These are phyloP conservation scores for Notarius lentiginosus DNA, from an alignment of 2,113 vertebrate species.

Conservation along the genomic window DNA sequence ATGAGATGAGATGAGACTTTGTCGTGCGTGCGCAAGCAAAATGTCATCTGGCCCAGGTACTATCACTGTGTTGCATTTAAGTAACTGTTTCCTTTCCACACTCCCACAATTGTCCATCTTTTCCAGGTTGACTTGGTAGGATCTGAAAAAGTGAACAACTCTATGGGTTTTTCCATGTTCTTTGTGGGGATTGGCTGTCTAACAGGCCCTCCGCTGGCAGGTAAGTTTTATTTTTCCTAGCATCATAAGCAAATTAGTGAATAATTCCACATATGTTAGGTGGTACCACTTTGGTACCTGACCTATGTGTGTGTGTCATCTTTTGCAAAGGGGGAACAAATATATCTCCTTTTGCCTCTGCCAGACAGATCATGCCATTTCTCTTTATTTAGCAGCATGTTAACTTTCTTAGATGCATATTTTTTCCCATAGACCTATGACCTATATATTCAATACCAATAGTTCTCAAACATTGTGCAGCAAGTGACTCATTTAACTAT, in stretches of 20 bases:
- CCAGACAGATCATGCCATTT: constrained; percentile 20
- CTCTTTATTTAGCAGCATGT: constrained; percentile 32
- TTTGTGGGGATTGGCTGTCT: constrained; percentile 85
- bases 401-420: neutral
- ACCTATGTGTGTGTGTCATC: constrained; percentile 24
- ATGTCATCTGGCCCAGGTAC: no score
- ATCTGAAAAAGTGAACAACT: constrained; percentile 77
- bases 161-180: constrained; percentile 86
- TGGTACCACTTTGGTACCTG: neutral
- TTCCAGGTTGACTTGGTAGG: constrained; percentile 86
- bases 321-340: constrained; percentile 31
- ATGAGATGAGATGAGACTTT: no score
- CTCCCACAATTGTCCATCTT: neutral
- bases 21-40: neutral
- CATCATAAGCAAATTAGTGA: neutral
- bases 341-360: constrained; percentile 30
- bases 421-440: neutral
- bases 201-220: constrained; percentile 88
- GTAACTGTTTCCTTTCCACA: neutral
- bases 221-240: constrained; percentile 66
- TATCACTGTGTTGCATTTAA: neutral
- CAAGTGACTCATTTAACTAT: neutral
- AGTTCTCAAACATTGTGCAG: neutral
- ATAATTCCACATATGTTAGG: neutral
- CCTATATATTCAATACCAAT: neutral